phyloP scores from a whole-genome alignment of 2,113 vertebrate genomes.

The Mobula birostris region DNA sequence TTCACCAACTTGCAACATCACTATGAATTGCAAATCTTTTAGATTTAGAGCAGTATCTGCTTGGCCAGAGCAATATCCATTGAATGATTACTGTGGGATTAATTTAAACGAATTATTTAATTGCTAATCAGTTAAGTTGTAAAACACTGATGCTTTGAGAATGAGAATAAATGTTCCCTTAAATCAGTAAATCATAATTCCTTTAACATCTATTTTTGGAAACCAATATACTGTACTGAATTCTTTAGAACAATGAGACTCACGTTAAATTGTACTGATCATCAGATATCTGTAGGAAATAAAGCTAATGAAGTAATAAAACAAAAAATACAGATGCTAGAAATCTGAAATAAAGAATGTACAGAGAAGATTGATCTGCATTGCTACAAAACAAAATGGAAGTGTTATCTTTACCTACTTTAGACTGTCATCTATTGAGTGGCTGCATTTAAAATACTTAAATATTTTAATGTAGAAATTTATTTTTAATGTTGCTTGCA shows the following conservation, averaged over 20 bases:
- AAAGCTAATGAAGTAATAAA: background rate
- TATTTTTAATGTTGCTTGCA: background rate
- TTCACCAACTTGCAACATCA: background rate
- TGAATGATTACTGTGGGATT: background rate
- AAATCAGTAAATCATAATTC: background rate
- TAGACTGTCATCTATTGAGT: background rate
- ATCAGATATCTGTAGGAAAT: background rate
- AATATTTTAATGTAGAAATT: background rate
- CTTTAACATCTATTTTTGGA: background rate
- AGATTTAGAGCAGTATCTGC: background rate
- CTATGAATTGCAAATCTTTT: background rate
- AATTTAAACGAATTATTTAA: background rate
- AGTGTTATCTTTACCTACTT: background rate
- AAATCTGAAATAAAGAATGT: background rate
- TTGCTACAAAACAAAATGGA: background rate
- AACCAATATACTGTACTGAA: background rate
- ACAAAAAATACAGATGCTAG: background rate
- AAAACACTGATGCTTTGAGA: constrained; percentile 12
- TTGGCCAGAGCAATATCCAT: background rate
- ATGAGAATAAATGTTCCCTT: constrained; percentile 20
- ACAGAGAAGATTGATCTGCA: background rate
- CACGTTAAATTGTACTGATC: background rate
- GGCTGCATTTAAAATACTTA: background rate
- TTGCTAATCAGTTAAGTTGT: constrained; percentile 14
- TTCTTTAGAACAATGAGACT: background rate